These are phyloP conservation scores for Oryzias curvinotus DNA, from an alignment of 2,113 vertebrate genomes.

Conservation along the genomic window DNA sequence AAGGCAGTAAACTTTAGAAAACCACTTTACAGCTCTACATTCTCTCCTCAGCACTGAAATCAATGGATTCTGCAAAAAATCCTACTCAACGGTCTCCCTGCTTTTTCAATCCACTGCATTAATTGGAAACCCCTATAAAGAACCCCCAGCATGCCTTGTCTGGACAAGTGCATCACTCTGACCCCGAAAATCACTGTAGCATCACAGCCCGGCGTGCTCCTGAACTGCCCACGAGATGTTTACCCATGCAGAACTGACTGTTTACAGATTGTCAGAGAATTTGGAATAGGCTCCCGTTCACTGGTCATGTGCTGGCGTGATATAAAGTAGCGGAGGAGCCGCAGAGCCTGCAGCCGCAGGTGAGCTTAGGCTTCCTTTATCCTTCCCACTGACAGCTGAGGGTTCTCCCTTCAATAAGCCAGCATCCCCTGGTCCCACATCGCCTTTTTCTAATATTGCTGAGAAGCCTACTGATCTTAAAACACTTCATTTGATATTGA, in stretches of 20 bases:
- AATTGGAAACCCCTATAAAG: constrained; percentile 49
- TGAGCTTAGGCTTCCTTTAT: constrained; percentile 32
- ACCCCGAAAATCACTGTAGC: constrained; percentile 61
- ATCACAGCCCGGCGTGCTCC: constrained; percentile 37
- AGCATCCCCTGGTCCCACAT: constrained; percentile 26
- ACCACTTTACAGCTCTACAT: background rate
- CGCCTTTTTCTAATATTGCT: constrained; percentile 36
- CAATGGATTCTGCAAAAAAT: constrained; percentile 13
- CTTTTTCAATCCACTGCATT: constrained; percentile 24
- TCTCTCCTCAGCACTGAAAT: constrained; percentile 20
- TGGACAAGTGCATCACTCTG: constrained; percentile 43
- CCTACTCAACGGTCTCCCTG: constrained; percentile 21
- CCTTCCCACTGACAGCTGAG: constrained; percentile 44
- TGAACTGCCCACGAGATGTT: constrained; percentile 30
- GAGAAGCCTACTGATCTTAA: constrained; percentile 38
- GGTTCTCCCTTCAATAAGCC: constrained; percentile 55
- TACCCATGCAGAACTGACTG: constrained; percentile 54
- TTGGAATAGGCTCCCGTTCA: constrained; percentile 37
- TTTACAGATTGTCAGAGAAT: constrained; percentile 50
- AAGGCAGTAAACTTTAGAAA: too few species aligned
- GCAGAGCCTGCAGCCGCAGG: constrained; percentile 13
- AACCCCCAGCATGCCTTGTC: constrained; percentile 34
- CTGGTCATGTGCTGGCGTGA: constrained; percentile 22
- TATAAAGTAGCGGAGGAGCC: constrained; percentile 43
- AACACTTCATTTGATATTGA: constrained; percentile 34